Evolutionary conservation across 2,797 vertebrate genomes (phyloP).

Genomic region (Dryobates pubescens): DNA sequence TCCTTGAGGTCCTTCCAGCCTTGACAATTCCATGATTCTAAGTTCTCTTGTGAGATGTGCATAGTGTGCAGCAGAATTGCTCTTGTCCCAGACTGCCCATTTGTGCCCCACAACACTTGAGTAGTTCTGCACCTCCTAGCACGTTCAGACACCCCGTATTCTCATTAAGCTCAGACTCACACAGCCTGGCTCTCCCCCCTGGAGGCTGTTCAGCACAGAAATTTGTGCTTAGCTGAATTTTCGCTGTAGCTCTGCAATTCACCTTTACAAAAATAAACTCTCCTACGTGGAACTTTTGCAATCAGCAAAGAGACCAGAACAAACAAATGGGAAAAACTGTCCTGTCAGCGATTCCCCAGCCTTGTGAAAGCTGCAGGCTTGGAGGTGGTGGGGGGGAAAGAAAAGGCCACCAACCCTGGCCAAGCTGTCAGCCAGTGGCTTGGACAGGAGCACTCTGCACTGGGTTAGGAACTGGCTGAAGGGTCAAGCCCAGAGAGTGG

Average conservation of each 20-base stretch:
- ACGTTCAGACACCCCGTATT: not conserved
- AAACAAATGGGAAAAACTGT: conserved; percentile 55
- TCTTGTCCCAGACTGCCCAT: not conserved
- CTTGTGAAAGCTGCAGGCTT: not conserved
- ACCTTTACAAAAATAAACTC: conserved; percentile 73
- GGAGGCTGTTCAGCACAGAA: conserved; percentile 46
- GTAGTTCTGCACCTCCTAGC: not conserved
- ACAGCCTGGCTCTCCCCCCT: conserved; percentile 7
- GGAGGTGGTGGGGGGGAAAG: not conserved
- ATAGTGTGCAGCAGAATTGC: accelerated
- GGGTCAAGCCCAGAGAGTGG: no score
- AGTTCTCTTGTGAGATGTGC: not conserved
- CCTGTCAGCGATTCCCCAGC: conserved; percentile 43
- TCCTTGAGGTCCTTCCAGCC: no score
- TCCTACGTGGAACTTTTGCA: conserved; percentile 54
- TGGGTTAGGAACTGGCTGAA: no score
- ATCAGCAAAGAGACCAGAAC: conserved; percentile 67
- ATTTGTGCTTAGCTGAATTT: conserved; percentile 71
- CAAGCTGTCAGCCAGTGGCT: no score
- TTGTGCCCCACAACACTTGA: not conserved
- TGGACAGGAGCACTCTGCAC: no score
- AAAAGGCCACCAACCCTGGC: not conserved
- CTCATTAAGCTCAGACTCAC: conserved; percentile 30
- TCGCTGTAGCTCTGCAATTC: conserved; percentile 63
- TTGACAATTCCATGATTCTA: no score